Base-by-base conservation (phyloP, 1,140 invertebrate genomes). In the Dendroctonus ponderosae region DNA sequence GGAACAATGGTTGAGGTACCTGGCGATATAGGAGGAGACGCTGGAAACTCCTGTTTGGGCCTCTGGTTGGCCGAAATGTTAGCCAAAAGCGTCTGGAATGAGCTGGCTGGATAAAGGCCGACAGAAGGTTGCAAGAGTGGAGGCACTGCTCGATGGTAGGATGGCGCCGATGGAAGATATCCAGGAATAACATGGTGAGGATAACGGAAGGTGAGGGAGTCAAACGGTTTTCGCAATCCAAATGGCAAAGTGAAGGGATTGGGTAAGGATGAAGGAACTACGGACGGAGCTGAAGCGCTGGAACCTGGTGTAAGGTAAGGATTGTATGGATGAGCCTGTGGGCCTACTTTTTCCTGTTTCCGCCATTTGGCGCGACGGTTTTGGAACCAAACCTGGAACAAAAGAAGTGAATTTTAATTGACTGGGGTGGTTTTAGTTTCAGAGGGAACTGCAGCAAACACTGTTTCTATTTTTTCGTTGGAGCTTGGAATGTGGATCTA, bases 291-390 rank as follows among this genome's bases (percentile, higher is more conserved):
- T 58, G 88, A 83, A 9, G 83, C 81, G 53, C 82, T 84, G 40
- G 83, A 82, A 44, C 79, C 78, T 14, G 84, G 80, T 49, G 74
- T 77, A 62, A 92, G 74, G 80, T 92, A 94, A 0, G 91, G 91
- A 79, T 89, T 92, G 84, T 94, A 96, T 0, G 93, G 93, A 78
- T 96, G 93, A 9, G 84, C 90, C 74, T 93, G 89, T 0, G 93
- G 93, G 0, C 93, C 93, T 80, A 95, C 93, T 82, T 96, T 96
- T 80, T 96, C 93, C 78, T 95, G 92, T 70, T 93, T 90, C 42
- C 93, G 85, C 92, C 92, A 95, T 80, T 96, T 96, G 62, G 93
- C 93, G 46, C 93, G 84, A 59, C 93, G 86, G 78, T 95, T 95
- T 83, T 96, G 93, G 81, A 95, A 95, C 93, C 93, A 96, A 5